phyloP scores from a whole-genome alignment of 2,113 vertebrate species.

The Rana temporaria region DNA sequence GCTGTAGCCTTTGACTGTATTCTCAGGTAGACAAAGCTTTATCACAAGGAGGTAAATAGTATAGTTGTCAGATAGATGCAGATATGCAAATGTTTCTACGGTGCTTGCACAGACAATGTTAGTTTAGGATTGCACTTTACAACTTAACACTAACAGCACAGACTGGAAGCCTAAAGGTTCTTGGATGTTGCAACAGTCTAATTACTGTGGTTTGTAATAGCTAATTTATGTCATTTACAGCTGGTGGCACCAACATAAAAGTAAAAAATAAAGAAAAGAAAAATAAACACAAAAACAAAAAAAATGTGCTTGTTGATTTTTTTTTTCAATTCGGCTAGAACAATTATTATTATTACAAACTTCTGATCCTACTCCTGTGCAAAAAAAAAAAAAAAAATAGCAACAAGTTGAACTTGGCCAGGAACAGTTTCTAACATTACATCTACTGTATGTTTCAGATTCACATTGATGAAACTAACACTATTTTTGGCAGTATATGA shows the following conservation, averaged over 20 bases:
- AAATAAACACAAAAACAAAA: slow-evolving; percentile 24
- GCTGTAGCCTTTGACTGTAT: slow-evolving; percentile 99
- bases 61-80: slow-evolving; percentile 93
- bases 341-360: slow-evolving; percentile 98
- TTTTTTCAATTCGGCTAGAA: slow-evolving; percentile 87
- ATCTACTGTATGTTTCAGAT: slow-evolving; percentile 95
- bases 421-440: slow-evolving; percentile 98
- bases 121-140: slow-evolving; percentile 89
- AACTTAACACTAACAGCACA: slow-evolving; percentile 93
- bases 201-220: slow-evolving; percentile 88
- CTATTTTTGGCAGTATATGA: slow-evolving; percentile 99
- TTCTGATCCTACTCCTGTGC: slow-evolving; percentile 98
- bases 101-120: slow-evolving; percentile 91
- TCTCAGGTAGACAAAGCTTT: slow-evolving; percentile 99
- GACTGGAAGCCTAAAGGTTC: slow-evolving; percentile 91
- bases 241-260: slow-evolving; percentile 92
- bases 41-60: slow-evolving; percentile 97
- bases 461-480: slow-evolving; percentile 98
- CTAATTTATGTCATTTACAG: slow-evolving; percentile 98
- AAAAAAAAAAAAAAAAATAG: slow-evolving; percentile 98
- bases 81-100: slow-evolving; percentile 94
- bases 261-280: slow-evolving; percentile 62
- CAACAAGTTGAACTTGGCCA: slow-evolving; percentile 98
- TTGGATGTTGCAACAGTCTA: slow-evolving; percentile 92
- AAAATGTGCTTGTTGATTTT: slow-evolving; percentile 76